These are phyloP conservation scores for Mola mola DNA, from an alignment of 2,113 vertebrate species.

Conservation along the genomic window DNA sequence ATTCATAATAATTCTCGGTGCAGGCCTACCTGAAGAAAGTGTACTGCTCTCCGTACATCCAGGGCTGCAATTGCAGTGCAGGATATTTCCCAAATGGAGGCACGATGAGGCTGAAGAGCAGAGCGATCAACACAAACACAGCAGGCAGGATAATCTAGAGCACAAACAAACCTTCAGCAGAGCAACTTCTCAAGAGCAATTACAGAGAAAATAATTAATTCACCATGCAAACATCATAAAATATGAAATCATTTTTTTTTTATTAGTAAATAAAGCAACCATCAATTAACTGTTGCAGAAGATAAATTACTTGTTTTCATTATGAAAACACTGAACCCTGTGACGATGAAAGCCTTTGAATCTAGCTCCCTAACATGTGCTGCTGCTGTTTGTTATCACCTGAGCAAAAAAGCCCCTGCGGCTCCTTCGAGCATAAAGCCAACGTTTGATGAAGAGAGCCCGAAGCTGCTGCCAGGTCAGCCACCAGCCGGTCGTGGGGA, in stretches of 20 bases:
- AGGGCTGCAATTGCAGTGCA: slow-evolving; percentile 82
- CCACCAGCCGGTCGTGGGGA: slow-evolving; percentile 74
- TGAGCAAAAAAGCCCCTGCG: slow-evolving; percentile 87
- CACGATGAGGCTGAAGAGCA: slow-evolving; percentile 88
- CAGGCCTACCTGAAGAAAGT: slow-evolving; percentile 89
- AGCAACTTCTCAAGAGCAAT: not conserved
- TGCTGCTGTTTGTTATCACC: slow-evolving; percentile 64
- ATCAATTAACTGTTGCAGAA: not conserved
- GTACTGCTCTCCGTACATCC: slow-evolving; percentile 89
- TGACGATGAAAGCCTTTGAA: not conserved
- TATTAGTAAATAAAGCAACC: not conserved
- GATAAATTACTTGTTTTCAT: not conserved
- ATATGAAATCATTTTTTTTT: not conserved
- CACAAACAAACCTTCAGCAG: slow-evolving; percentile 6
- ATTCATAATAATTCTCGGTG: too few relatives aligned
- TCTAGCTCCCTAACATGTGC: not conserved
- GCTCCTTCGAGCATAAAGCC: slow-evolving; percentile 86
- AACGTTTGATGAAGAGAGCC: slow-evolving; percentile 88
- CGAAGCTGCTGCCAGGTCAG: slow-evolving; percentile 86
- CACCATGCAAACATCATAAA: not conserved
- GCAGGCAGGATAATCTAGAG: slow-evolving; percentile 89
- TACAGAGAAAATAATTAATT: not conserved
- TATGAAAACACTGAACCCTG: not conserved
- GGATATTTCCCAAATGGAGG: slow-evolving; percentile 88
- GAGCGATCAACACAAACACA: slow-evolving; percentile 88